Percentiles rank a stretch among this genome's conserved stretches.
Evolutionary conservation across 64 coral and sea anemone species (phyloP).

Genomic region (Orbicella faveolata): DNA sequence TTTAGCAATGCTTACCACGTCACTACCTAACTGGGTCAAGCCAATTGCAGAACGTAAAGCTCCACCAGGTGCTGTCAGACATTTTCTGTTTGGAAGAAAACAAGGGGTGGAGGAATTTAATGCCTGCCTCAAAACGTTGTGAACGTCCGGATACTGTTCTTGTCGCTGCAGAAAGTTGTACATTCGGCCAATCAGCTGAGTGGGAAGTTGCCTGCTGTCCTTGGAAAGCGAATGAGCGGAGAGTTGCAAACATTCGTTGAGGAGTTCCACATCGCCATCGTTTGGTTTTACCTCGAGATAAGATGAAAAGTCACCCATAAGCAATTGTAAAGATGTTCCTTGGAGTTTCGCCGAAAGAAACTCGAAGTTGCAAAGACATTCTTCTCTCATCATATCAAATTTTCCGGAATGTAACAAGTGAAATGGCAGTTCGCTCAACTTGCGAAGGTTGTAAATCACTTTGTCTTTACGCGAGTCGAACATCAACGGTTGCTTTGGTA

Average conservation of each 20-base stretch:
- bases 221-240: conserved; percentile 67
- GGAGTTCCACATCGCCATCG: conserved; percentile 80
- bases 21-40: conserved; percentile 28
- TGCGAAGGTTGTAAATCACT: conserved; percentile 85
- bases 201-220: conserved; percentile 81
- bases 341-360: conserved; percentile 84
- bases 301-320: conserved; percentile 77
- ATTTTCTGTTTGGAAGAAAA: conserved; percentile 88
- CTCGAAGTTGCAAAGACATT: conserved; percentile 88
- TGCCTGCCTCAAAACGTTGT: conserved; percentile 77
- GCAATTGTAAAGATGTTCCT: conserved; percentile 50
- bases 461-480: conserved; percentile 71
- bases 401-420: conserved; percentile 81
- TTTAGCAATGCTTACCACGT: conserved; percentile 76
- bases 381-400: conserved; percentile 55
- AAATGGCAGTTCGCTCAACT: conserved; percentile 88
- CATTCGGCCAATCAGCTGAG: conserved; percentile 94
- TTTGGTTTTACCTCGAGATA: conserved; percentile 49
- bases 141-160: conserved; percentile 66
- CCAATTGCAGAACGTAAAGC: conserved; percentile 77
- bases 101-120: conserved; percentile 64
- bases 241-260: conserved; percentile 85
- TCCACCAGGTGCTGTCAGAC: conserved; percentile 87
- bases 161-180: conserved; percentile 78
- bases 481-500: conserved; percentile 79